Evolutionary conservation across 1,140 invertebrate species (phyloP), one percentile per base, ranked within the genome.

Genomic region (Drosophila fuyamai): DNA sequence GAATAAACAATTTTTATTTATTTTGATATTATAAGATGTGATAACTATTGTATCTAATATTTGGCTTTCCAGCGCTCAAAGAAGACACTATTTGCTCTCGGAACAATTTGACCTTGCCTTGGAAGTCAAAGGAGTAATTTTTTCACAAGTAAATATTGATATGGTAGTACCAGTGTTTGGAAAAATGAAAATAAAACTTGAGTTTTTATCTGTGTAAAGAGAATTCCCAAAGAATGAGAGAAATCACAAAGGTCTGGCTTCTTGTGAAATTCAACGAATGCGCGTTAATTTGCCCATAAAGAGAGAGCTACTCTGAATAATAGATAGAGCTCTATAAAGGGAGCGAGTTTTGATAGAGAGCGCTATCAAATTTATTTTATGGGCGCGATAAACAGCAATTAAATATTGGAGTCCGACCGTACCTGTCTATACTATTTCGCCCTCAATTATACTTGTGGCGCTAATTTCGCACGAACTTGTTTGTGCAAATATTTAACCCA

Each of bases 261-360:
- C 80, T 89, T 88, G 83, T 89, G 83, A 88, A 88, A 88, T 88
- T 88, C 83, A 83, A 44, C 84, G 57, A 32, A 9, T 13, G 16
- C 14, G 44, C 75, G 83, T 46, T 83, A 88, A 88, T 70, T 80
- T 65, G 40, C 54, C 50, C 40, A 46, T 4, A 55, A 6, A 32
- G n/a, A 10, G 48, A 51, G 32, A 36, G 50, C 38, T 10, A 9
- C 38, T 12, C 36, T n/a, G 27, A 4, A 47, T 4, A 16, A 47
- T 4, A 16, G 51, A 38, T 18, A 60, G 35, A 27, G 41, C 5
- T 41, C 9, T 44, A 36, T 23, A 16, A 16, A 12, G 27, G 16
- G 46, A 9, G 65, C 18, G 9, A 14, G 14, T 13, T 35, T 13
- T 38, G 5, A 23, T 18, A 8, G 32, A 50, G 67, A 74, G 48